Evolutionary conservation across 1,140 invertebrate genomes (phyloP), one percentile per base, ranked within the genome.

Genomic region (Latrodectus geometricus): DNA sequence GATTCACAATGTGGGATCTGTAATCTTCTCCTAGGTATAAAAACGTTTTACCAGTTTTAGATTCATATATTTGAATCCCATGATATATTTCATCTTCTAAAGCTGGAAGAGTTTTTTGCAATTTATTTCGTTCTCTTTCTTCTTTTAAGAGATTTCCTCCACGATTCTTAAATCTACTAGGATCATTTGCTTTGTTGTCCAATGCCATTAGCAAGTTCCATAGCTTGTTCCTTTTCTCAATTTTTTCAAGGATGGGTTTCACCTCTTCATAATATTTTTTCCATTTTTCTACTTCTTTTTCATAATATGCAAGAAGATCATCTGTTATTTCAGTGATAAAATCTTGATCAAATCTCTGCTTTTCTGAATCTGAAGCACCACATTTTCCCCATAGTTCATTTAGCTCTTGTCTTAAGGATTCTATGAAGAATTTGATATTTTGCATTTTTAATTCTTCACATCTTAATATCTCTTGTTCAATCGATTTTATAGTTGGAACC

Each of bases 81-180:
- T 90, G 89, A 65, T 88, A 89, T 2, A 92, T 88, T n/a, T 91
- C 91, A 9, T 91, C 89, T 88, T 93, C 92, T 56, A 92, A 89
- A 87, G 90, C 91, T n/a, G 92, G 91, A 68, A 92, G 84, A 72
- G 91, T 90, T 90, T 94, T 95, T 68, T 92, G 93, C 1, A 94
- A 91, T 15, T 94, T 93, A 89, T 96, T 97, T 11, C 96, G 92
- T 89, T 96, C 95, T 88, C 95, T 96, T 91, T 97, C 96, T 90
- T 97, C 96, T 50, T 93, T 93, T 0, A 97, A 91, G 11, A 97
- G 92, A 87, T 95, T 94, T 0, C 96, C 96, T 8, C 96, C 96
- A 68, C 96, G 93, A 91, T 97, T 96, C 83, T 96, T 94, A 89
- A 95, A 96, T 5, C 96, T 93, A 88, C 95, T 94, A 0, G 95